These are phyloP conservation scores for Crocuta crocuta DNA, from an alignment of 2,113 vertebrate species.

Conservation along the genomic window DNA sequence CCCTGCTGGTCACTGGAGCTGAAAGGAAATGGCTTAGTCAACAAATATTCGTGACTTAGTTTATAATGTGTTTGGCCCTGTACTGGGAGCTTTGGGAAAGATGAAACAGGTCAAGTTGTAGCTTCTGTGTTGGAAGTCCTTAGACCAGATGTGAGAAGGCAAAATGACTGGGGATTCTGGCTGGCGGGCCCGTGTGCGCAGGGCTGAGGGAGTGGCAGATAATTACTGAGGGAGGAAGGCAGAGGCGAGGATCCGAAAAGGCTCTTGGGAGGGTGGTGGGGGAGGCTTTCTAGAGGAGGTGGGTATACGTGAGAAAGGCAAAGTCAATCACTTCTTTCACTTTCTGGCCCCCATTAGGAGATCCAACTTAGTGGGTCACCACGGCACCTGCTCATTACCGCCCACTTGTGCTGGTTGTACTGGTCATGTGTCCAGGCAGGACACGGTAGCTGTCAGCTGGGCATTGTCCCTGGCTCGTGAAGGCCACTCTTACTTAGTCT, in stretches of 20 bases:
- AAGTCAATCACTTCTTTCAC: not conserved
- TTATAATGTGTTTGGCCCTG: not conserved
- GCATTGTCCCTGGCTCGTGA: not conserved
- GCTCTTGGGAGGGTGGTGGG: not conserved
- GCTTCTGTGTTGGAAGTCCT: conserved; percentile 9
- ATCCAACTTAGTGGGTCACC: not conserved
- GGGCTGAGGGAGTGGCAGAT: not conserved
- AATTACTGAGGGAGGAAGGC: not conserved
- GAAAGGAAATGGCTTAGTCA: conserved; percentile 33
- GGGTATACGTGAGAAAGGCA: not conserved
- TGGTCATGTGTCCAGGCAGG: not conserved
- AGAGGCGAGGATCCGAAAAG: not conserved
- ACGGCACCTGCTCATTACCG: not conserved
- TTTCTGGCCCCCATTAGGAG: not conserved
- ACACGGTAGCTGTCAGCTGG: not conserved
- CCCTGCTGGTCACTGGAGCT: not conserved
- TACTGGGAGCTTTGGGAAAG: not conserved
- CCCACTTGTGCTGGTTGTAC: not conserved
- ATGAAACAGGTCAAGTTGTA: not conserved
- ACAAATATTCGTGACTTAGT: not conserved
- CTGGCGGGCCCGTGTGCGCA: not conserved
- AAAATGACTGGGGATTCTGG: not conserved
- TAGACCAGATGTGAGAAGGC: not conserved
- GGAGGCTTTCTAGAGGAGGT: not conserved
- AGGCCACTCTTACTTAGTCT: not conserved